Conservation (phyloP, 2,113 vertebrate genomes). For the Pao palembangensis region DNA sequence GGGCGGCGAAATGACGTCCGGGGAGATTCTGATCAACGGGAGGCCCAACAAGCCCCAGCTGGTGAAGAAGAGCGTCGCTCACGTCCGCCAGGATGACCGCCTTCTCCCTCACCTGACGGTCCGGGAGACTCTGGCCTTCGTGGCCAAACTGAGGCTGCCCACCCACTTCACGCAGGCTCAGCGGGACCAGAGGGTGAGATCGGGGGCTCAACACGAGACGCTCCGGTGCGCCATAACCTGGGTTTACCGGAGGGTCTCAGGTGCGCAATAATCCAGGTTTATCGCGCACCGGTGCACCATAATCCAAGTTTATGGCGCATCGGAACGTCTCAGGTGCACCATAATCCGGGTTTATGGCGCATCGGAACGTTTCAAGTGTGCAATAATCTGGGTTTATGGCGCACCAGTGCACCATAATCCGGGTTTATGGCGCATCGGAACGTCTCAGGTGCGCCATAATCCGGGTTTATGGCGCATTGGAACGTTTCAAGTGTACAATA, state of each 20-base stretch:
- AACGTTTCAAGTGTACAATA: not conserved
- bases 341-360: not conserved
- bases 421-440: not conserved
- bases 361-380: too few relatives aligned
- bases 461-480: not conserved
- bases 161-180: constrained; percentile 84
- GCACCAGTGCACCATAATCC: not conserved
- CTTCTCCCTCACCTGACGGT: constrained; percentile 92
- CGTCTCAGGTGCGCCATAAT: too few relatives aligned
- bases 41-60: constrained; percentile 79
- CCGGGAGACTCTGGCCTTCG: constrained; percentile 85
- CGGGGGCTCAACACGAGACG: too few relatives aligned
- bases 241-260: not conserved
- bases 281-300: not conserved
- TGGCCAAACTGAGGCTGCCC: constrained; percentile 88
- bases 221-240: too few relatives aligned
- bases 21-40: constrained; percentile 85
- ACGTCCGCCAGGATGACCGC: constrained; percentile 89
- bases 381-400: not conserved
- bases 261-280: not conserved
- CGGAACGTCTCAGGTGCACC: not conserved
- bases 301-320: not conserved
- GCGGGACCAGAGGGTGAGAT: constrained; percentile 85
- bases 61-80: constrained; percentile 86
- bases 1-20: constrained; percentile 79